Evolutionary conservation across 2,113 vertebrate species (phyloP).

Genomic region (Pungitius pungitius): DNA sequence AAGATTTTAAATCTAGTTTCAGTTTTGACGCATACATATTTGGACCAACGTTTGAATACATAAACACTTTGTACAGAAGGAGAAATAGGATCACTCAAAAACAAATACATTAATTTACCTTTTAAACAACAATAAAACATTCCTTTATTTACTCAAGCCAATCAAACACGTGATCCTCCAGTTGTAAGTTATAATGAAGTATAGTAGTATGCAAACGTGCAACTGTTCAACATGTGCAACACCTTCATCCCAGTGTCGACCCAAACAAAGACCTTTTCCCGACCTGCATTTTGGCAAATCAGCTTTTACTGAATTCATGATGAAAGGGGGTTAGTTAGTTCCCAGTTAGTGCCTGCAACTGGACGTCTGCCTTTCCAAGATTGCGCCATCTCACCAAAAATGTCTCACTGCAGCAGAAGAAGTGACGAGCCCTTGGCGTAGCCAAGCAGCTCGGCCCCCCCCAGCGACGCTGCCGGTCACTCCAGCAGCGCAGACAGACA

Average conservation of each 20-base stretch:
- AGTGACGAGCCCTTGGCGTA: no score
- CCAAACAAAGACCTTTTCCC: background rate
- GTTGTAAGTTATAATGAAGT: background rate
- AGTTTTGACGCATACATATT: no score
- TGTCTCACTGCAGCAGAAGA: background rate
- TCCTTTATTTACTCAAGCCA: no score
- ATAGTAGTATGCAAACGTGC: background rate
- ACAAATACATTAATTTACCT: no score
- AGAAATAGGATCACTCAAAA: no score
- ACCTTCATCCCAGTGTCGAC: background rate
- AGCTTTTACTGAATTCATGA: background rate
- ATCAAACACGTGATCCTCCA: no score
- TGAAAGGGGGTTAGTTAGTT: background rate
- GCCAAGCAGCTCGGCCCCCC: conserved; percentile 19
- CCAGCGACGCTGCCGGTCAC: conserved; percentile 16
- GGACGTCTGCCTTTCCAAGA: background rate
- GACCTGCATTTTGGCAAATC: background rate
- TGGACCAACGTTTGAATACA: no score
- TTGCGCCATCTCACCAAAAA: background rate
- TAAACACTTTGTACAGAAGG: no score
- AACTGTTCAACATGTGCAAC: background rate
- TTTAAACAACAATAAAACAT: no score
- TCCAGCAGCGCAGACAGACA: background rate
- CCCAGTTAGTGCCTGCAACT: background rate
- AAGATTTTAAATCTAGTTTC: no score